phyloP scores from a whole-genome alignment of 2,797 vertebrate species.

The Macrochelys suwanniensis region DNA sequence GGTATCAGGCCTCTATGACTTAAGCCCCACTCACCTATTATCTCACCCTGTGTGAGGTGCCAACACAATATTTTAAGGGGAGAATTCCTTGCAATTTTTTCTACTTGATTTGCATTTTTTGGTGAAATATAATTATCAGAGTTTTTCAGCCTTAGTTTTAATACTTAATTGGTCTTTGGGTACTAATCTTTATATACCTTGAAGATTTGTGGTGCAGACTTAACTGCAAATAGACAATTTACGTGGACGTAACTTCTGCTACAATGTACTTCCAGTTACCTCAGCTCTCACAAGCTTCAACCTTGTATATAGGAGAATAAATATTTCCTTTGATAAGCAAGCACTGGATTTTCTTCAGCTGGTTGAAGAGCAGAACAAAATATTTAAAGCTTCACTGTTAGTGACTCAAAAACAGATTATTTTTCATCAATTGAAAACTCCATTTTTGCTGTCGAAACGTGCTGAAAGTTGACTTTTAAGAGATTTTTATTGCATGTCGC shows the following conservation, averaged over 20 bases:
- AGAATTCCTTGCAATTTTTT: neutral
- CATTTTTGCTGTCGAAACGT: constrained; percentile 42
- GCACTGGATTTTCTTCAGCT: neutral
- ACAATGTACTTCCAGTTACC: constrained; percentile 29
- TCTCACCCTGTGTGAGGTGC: neutral
- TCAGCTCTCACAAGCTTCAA: constrained; percentile 57
- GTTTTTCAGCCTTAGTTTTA: neutral
- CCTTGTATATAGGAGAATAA: constrained; percentile 26
- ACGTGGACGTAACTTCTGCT: neutral
- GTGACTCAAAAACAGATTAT: constrained; percentile 48
- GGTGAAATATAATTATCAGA: constrained; percentile 26
- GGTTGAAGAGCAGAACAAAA: constrained; percentile 25
- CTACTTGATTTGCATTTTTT: constrained; percentile 39
- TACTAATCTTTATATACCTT: constrained; percentile 20
- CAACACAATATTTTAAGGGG: neutral
- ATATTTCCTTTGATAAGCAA: constrained; percentile 56
- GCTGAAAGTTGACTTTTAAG: constrained; percentile 61
- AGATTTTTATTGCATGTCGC: neutral
- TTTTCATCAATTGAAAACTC: constrained; percentile 71
- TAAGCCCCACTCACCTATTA: neutral
- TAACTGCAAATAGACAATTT: constrained; percentile 1
- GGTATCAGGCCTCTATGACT: neutral
- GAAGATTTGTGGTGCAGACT: neutral
- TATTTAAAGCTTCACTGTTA: constrained; percentile 61
- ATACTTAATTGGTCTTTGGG: constrained; percentile 22